A percentile compares a stretch with the other conserved stretches of the same genome.
Conservation (phyloP, 2,888 invertebrate genomes). For the Beris morrisii region DNA sequence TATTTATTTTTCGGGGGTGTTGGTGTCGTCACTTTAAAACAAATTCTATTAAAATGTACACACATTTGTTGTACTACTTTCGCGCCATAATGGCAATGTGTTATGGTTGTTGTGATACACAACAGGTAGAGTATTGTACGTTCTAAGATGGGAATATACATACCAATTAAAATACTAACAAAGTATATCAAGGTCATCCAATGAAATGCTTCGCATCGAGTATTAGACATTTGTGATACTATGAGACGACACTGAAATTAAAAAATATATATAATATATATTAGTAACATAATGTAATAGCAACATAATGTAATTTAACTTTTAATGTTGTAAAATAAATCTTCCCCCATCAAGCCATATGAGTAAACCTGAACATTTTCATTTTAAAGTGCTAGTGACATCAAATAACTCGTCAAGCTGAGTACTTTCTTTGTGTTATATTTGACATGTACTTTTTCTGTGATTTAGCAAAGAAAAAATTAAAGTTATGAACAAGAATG, state of each 20-base stretch:
- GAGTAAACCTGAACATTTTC: background rate
- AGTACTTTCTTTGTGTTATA: background rate
- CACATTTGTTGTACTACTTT: constrained; percentile 97
- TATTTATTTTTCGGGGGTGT: constrained; percentile 8
- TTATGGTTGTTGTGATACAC: constrained; percentile 68
- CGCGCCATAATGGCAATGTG: constrained; percentile 90
- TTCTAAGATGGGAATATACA: constrained; percentile 61
- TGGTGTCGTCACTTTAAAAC: constrained; percentile 64
- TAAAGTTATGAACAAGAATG: no score
- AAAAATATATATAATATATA: constrained; percentile 39
- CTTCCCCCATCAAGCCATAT: background rate
- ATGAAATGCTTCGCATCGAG: constrained; percentile 76
- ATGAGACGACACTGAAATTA: constrained; percentile 87
- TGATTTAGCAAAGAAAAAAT: no score
- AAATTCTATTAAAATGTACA: constrained; percentile 84
- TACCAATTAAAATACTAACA: constrained; percentile 46
- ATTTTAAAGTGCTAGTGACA: no score
- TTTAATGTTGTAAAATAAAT: background rate
- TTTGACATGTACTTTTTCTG: background rate
- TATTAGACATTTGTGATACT: constrained; percentile 96
- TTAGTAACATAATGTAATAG: background rate
- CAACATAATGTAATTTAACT: background rate
- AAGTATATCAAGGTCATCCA: constrained; percentile 55
- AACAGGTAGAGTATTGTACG: constrained; percentile 71
- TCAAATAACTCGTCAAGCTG: background rate